Conservation (phyloP, 2,888 invertebrate genomes). For the Luperina testacea region DNA sequence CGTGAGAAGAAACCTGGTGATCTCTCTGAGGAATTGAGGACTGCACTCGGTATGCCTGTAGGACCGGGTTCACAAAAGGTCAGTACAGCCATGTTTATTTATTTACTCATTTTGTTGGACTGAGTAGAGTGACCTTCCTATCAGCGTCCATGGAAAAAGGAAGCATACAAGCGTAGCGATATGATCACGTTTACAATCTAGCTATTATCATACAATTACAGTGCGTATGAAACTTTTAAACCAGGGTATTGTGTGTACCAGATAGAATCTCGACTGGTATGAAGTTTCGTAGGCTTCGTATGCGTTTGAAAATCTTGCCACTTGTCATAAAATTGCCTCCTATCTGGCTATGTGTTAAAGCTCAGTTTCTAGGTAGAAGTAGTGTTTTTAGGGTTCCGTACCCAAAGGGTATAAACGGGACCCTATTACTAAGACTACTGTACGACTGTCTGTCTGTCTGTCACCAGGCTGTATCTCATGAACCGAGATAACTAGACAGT, state of each 20-base stretch:
- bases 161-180: no score
- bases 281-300: not conserved
- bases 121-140: no score
- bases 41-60: slow-evolving; percentile 99
- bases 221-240: not conserved
- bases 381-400: not conserved
- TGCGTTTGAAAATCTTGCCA: not conserved
- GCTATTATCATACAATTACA: no score
- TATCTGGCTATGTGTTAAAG: not conserved
- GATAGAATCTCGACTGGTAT: no score
- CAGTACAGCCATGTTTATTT: slow-evolving; percentile 1
- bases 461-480: no score
- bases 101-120: not conserved
- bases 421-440: no score
- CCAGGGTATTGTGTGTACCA: not conserved
- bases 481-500: no score
- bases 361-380: not conserved
- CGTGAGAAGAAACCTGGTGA: slow-evolving; percentile 99
- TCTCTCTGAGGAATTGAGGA: slow-evolving; percentile 97
- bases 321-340: not conserved
- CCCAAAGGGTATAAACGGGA: no score
- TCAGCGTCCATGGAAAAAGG: no score
- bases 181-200: no score
- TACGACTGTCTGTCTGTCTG: no score
- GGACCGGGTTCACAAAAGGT: slow-evolving; percentile 97